Percentiles rank a stretch among this genome's conserved stretches.
Conservation (phyloP, 2,797 vertebrate species). For the Molossus molossus region DNA sequence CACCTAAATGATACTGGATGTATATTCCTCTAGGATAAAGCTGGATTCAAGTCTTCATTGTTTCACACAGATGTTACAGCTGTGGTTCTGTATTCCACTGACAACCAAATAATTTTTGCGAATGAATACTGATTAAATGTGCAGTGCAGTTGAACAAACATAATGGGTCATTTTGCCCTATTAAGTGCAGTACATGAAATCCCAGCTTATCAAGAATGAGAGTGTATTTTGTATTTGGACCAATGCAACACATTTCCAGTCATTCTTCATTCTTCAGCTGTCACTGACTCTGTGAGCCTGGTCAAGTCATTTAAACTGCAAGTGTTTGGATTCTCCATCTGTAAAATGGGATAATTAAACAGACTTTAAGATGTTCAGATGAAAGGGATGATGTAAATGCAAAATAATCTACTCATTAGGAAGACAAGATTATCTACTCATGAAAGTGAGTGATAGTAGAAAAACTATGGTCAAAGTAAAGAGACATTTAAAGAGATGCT, state of each 20-base stretch:
- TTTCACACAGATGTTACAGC: slow-evolving; percentile 75
- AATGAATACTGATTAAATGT: slow-evolving; percentile 76
- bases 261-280: slow-evolving; percentile 21
- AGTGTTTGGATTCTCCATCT: slow-evolving; percentile 66
- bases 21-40: slow-evolving; percentile 38
- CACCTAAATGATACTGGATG: slow-evolving; percentile 62
- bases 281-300: neutral
- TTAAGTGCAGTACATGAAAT: slow-evolving; percentile 31
- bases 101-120: slow-evolving; percentile 75
- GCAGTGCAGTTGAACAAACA: slow-evolving; percentile 44
- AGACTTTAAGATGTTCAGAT: slow-evolving; percentile 72
- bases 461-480: slow-evolving; percentile 69
- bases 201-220: slow-evolving; percentile 19
- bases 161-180: slow-evolving; percentile 63
- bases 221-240: slow-evolving; percentile 26
- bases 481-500: slow-evolving; percentile 34
- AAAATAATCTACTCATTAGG: slow-evolving; percentile 68
- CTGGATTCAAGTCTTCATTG: slow-evolving; percentile 78
- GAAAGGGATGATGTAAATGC: slow-evolving; percentile 71
- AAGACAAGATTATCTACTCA: slow-evolving; percentile 68
- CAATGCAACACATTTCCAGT: slow-evolving; percentile 23
- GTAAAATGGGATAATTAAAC: slow-evolving; percentile 80
- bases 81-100: slow-evolving; percentile 75
- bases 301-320: slow-evolving; percentile 68
- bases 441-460: slow-evolving; percentile 33